These are phyloP conservation scores for Akabosia matsudoensis DNA, from an alignment of 1,140 invertebrate species.

Conservation along the genomic window DNA sequence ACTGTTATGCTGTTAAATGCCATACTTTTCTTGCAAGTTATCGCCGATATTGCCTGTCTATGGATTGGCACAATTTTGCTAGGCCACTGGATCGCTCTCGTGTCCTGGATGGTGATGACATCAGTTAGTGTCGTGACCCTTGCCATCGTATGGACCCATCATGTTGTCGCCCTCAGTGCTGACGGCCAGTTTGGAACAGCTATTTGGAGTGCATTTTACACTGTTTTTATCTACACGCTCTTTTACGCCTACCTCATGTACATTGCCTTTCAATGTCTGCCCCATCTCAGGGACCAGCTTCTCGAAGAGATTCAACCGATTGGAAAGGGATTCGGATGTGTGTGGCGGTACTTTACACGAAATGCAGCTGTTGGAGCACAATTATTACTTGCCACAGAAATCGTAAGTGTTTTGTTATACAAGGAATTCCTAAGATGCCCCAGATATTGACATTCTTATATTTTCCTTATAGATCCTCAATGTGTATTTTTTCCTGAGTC, in stretches of 20 bases:
- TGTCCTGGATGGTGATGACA: conserved; percentile 36
- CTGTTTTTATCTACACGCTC: conserved; percentile 26
- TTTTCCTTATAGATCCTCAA: conserved; percentile 28
- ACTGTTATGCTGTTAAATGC: conserved; percentile 32
- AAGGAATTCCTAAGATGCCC: neutral
- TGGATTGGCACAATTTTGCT: conserved; percentile 29
- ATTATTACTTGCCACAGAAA: conserved; percentile 34
- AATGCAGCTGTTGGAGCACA: conserved; percentile 30
- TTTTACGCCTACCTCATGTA: conserved; percentile 31
- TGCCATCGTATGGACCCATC: conserved; percentile 27
- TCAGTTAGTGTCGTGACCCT: conserved; percentile 1
- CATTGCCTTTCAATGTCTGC: conserved; percentile 28
- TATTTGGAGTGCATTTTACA: conserved; percentile 32
- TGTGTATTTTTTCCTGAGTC: conserved; percentile 33
- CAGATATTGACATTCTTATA: too few relatives aligned
- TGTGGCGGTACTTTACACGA: conserved; percentile 28
- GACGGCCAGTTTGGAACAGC: neutral
- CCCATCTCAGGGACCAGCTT: conserved; percentile 27
- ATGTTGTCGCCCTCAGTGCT: neutral
- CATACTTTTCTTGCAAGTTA: conserved; percentile 32
- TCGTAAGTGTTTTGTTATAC: conserved; percentile 27
- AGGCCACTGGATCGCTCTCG: conserved; percentile 24
- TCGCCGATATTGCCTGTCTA: conserved; percentile 21
- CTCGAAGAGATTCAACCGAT: conserved; percentile 35
- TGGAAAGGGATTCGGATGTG: conserved; percentile 28